Percentiles rank a stretch among this genome's conserved stretches.
phyloP scores from a whole-genome alignment of 2,113 vertebrate species.

The Perca flavescens region DNA sequence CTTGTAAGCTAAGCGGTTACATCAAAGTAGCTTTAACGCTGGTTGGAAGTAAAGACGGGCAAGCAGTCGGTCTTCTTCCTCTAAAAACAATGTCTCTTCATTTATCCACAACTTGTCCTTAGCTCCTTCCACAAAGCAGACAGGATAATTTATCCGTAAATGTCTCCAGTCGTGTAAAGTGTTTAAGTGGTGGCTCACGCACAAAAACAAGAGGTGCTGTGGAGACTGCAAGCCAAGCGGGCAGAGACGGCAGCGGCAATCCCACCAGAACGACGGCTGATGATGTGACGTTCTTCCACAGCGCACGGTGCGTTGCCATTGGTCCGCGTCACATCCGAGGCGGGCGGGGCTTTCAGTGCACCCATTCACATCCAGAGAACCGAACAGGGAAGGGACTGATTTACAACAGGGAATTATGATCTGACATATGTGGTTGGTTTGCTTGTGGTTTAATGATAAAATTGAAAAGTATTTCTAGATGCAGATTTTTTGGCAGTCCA shows the following conservation, averaged over 20 bases:
- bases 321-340: constrained; percentile 84
- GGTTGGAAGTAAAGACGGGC: constrained; percentile 50
- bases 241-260: constrained; percentile 74
- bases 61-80: constrained; percentile 6
- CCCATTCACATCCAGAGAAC: constrained; percentile 81
- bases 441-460: not conserved
- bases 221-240: constrained; percentile 71
- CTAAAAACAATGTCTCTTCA: constrained; percentile 8
- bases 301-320: constrained; percentile 84
- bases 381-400: not conserved
- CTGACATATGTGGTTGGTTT: not conserved
- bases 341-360: constrained; percentile 85
- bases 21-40: constrained; percentile 61
- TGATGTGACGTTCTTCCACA: constrained; percentile 88
- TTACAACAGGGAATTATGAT: not conserved
- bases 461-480: not conserved
- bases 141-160: not conserved
- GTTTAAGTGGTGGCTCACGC: constrained; percentile 36
- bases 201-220: constrained; percentile 40
- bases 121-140: not conserved
- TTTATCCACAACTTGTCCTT: not conserved
- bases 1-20: constrained; percentile 70
- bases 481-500: not conserved
- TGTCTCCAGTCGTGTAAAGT: constrained; percentile 38
- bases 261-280: constrained; percentile 84